Evolutionary conservation across 2,888 invertebrate species (phyloP).

Genomic region (Alloplasta piceator): DNA sequence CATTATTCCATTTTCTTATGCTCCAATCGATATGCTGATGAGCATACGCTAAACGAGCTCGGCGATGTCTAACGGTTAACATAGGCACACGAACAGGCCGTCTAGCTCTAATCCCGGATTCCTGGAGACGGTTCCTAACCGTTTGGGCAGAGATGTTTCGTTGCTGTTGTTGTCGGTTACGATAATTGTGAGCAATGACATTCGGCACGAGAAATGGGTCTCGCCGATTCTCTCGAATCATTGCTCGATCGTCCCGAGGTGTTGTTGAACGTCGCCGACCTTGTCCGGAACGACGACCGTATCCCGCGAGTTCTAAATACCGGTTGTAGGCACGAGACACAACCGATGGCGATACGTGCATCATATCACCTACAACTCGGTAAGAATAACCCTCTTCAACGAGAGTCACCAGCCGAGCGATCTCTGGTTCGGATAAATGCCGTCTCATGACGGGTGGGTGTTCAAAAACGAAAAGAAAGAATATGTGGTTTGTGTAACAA

Average conservation of each 20-base stretch:
- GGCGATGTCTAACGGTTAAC: too few species aligned
- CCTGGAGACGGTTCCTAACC: slow-evolving; percentile 30
- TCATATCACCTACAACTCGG: too few species aligned
- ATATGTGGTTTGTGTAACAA: too few species aligned
- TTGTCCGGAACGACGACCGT: slow-evolving; percentile 50
- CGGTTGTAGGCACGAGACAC: slow-evolving; percentile 33
- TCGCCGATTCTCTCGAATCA: slow-evolving; percentile 45
- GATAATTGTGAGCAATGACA: slow-evolving; percentile 14
- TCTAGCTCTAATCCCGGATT: slow-evolving; percentile 23
- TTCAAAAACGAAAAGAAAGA: too few species aligned
- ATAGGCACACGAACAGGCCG: slow-evolving; percentile 45
- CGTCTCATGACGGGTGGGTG: too few species aligned
- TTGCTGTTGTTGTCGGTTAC: slow-evolving; percentile 20
- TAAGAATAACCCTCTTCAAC: too few species aligned
- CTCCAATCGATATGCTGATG: slow-evolving; percentile 46
- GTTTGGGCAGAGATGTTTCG: slow-evolving; percentile 36
- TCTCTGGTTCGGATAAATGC: too few species aligned
- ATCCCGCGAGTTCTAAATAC: not conserved
- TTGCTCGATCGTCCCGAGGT: not conserved
- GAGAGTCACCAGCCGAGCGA: too few species aligned
- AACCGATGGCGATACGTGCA: slow-evolving; percentile 12
- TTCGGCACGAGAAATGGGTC: slow-evolving; percentile 42
- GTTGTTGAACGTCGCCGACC: slow-evolving; percentile 56
- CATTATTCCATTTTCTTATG: slow-evolving; percentile 52
- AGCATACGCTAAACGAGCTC: slow-evolving; percentile 23